Evolutionary conservation across 2,888 invertebrate species (phyloP), one percentile per base, ranked within the genome.

Genomic region (Falcaria lacertinaria): DNA sequence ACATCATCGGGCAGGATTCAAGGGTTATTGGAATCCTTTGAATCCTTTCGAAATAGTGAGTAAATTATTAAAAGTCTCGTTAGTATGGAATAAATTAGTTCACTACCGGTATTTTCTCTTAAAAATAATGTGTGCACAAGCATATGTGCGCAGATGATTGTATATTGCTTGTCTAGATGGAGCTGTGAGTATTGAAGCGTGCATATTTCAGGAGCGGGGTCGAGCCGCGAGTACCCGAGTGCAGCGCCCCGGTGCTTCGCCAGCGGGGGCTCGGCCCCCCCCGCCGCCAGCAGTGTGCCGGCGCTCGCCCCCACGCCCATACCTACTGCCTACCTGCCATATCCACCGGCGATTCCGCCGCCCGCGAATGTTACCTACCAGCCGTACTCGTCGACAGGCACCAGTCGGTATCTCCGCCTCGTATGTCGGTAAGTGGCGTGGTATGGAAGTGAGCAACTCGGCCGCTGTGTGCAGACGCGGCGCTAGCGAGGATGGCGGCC

Each of bases 271-370:
- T 3, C 19, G 22, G 14, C n/a, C 32, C 17, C 16, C 13, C 33
- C 8, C n/a, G n/a, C 25, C 15, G 13, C 32, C 39, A 28, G 8
- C 8, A 4, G 19, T n/a, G 41, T 45, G 16, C 39, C 52, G 2
- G 45, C 48, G 15, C 35, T 39, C 1, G 41, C 48, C 7, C 47
- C 52, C n/a, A 13, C 33, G n/a, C 13, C 33, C n/a, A 14, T 13
- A 6, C 33, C 52, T 2, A 11, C 42, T 1, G 25, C 35, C 13
- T 66, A 55, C 33, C 15, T 55, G 22, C 45, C 48, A 2, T 64
- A 47, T 37, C 61, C 61, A 22, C 48, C 57, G 2, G 45, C 48
- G 11, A 44, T 54, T 3, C 60, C 57, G 11, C 67, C 64, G n/a
- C 67, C 58, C n/a, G 34, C 45, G 15, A 43, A 17, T 33, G 44